Conservation (phyloP, 2,797 vertebrate genomes). For the Mus caroli region DNA sequence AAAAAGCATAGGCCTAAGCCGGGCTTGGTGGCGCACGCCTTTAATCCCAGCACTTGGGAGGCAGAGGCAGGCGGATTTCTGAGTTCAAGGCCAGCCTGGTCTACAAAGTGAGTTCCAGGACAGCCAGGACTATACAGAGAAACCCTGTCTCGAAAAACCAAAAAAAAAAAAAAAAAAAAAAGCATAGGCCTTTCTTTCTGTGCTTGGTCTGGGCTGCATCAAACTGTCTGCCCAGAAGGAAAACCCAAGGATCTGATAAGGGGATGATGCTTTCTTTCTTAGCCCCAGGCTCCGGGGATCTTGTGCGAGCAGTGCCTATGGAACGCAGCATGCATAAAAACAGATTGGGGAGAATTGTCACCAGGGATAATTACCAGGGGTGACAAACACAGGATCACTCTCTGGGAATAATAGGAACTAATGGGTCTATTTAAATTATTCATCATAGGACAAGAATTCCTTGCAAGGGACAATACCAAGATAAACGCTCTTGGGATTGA, state of each 20-base stretch:
- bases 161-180: too few species aligned
- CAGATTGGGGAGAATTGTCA: background rate
- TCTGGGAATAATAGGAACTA: background rate
- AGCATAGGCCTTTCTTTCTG: background rate
- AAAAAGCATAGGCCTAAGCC: background rate
- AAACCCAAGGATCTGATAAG: background rate
- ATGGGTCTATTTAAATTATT: background rate
- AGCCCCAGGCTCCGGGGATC: background rate
- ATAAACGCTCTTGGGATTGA: background rate
- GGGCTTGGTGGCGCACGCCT: too few species aligned
- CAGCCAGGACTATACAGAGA: too few species aligned
- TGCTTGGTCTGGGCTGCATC: background rate
- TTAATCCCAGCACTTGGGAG: too few species aligned
- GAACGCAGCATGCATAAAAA: fast-evolving
- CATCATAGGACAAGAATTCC: background rate
- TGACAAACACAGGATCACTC: background rate
- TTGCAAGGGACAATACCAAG: background rate
- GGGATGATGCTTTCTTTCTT: background rate
- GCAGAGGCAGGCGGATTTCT: too few species aligned
- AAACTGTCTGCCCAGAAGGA: background rate
- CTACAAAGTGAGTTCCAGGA: too few species aligned
- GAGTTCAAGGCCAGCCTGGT: too few species aligned
- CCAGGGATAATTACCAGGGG: background rate
- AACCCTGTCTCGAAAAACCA: too few species aligned
- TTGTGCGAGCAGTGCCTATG: background rate